phyloP scores from a whole-genome alignment of 2,888 invertebrate species.

The Helicoverpa assulta region DNA sequence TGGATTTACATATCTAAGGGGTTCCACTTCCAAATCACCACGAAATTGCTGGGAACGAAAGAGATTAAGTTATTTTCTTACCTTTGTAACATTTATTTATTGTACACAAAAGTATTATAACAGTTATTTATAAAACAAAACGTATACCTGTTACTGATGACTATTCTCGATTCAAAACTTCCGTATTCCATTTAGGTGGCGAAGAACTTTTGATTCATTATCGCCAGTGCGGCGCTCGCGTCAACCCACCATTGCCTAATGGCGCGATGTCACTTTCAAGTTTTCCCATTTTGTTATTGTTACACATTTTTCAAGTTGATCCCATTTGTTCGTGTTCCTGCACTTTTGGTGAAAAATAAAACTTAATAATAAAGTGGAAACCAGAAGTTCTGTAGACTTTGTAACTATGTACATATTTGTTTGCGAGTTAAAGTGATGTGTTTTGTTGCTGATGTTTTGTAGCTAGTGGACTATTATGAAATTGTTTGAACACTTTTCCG shows the following conservation, averaged over 20 bases:
- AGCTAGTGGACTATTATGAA: constrained; percentile 14
- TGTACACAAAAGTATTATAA: neutral
- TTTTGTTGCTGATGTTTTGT: constrained; percentile 15
- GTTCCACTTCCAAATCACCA: too few species aligned
- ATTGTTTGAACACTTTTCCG: constrained; percentile 39
- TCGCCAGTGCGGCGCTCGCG: constrained; percentile 61
- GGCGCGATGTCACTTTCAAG: constrained; percentile 80
- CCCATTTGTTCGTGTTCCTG: constrained; percentile 78
- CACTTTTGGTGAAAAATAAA: constrained; percentile 70
- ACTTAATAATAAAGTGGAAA: constrained; percentile 74
- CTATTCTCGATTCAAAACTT: constrained; percentile 61
- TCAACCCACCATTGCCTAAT: constrained; percentile 74
- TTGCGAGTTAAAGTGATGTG: constrained; percentile 34
- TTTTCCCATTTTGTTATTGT: constrained; percentile 83
- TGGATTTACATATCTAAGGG: too few species aligned
- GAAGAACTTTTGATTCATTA: constrained; percentile 80
- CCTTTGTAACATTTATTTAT: neutral
- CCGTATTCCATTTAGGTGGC: constrained; percentile 69
- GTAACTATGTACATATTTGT: constrained; percentile 45
- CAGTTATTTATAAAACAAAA: constrained; percentile 50
- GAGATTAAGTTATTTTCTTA: neutral
- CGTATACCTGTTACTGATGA: constrained; percentile 54
- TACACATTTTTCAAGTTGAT: constrained; percentile 82
- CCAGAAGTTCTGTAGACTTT: constrained; percentile 62
- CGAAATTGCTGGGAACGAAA: too few species aligned